Evolutionary conservation across 2,888 invertebrate species (phyloP), one percentile per base, ranked within the genome.

Genomic region (Stenurella melanura): DNA sequence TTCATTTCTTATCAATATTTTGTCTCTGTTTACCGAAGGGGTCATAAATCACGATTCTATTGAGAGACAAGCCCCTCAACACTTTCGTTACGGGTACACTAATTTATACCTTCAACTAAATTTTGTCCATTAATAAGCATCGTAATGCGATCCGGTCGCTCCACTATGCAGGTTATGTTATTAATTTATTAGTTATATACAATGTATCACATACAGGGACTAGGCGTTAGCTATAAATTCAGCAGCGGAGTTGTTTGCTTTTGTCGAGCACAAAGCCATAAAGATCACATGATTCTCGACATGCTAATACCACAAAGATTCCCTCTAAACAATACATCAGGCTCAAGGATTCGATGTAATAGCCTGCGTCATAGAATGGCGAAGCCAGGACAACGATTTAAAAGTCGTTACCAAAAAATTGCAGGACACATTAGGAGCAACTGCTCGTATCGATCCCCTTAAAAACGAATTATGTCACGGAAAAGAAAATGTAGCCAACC

Each of bases 391-490:
- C 86, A 86, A 86, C 87, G 87, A 88, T 88, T 88, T 87, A 87
- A 88, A 88, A 88, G 87, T 88, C 87, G 87, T 88, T 88, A 87
- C 87, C 83, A 85, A 83, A 83, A 85, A 86, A 87, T 87, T 86
- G 86, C 86, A 84, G 85, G 85, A 87, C 87, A 87, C 88, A 88
- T 88, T 88, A 87, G 87, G 86, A 85, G 85, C 88, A 87, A 87
- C 87, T 87, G 87, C 84, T 86, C 84, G 84, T 84, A 86, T 87
- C 86, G 86, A 87, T 87, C 87, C 84, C 78, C 83, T 86, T 85
- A 86, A 86, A 86, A 86, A 86, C 85, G 86, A 85, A 86, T 86
- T 85, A 85, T 84, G 85, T 83, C 83, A 79, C 78, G 83, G 82
- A 78, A 82, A 82, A 82, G 83, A 84, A 83, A 85, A 84, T 83